Evolutionary conservation across 2,797 vertebrate genomes (phyloP).

Genomic region (Trachops cirrhosus): DNA sequence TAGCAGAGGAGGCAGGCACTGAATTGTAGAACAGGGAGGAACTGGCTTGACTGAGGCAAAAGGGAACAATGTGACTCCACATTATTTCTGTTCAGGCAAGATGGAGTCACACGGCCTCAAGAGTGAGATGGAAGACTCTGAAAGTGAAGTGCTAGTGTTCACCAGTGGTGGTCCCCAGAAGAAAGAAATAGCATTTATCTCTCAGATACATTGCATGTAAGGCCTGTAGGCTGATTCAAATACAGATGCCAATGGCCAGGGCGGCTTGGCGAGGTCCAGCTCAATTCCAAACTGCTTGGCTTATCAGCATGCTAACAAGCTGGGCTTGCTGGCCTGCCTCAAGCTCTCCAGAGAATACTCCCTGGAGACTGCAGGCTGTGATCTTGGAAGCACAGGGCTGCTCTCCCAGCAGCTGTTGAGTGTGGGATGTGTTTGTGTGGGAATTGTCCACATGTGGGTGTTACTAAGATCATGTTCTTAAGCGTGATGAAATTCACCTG

Average conservation of each 20-base stretch:
- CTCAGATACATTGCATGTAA: neutral
- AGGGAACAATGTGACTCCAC: too few relatives aligned
- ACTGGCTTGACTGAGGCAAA: neutral
- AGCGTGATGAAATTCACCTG: conserved; percentile 11
- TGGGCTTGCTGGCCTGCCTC: neutral
- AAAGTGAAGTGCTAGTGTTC: neutral
- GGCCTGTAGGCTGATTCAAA: neutral
- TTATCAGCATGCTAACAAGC: neutral
- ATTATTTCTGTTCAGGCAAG: too few relatives aligned
- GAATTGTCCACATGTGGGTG: neutral
- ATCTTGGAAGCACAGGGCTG: neutral
- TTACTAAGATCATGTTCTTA: neutral
- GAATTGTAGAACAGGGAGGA: neutral
- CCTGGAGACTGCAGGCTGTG: neutral
- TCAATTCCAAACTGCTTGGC: neutral
- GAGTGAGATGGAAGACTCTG: neutral
- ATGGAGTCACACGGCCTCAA: neutral
- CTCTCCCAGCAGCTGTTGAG: conserved; percentile 4
- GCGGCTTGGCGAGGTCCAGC: conserved; percentile 39
- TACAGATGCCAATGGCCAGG: neutral
- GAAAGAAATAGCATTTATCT: neutral
- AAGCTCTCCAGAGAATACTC: too few relatives aligned
- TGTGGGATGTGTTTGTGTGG: neutral
- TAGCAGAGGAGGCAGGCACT: neutral
- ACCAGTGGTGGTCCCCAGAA: neutral